Percentiles rank a stretch among this genome's conserved stretches.
Evolutionary conservation across 1,140 invertebrate species (phyloP).

Genomic region (Macrobrachium rosenbergii): DNA sequence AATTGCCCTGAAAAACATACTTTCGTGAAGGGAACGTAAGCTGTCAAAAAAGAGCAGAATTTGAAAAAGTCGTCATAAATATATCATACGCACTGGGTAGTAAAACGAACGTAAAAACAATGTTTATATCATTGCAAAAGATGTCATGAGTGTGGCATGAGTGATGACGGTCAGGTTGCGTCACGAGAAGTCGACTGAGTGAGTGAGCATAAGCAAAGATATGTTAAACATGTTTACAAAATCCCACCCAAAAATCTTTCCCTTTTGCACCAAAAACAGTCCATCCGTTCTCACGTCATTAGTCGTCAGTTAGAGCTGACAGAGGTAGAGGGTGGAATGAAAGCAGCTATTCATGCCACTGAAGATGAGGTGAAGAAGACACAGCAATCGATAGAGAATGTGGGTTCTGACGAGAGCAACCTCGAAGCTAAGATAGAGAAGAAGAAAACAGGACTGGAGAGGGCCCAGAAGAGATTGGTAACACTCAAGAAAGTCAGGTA

Average conservation of each 20-base stretch:
- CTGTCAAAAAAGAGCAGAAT: no score
- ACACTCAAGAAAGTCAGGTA: constrained; percentile 93
- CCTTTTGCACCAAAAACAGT: background rate
- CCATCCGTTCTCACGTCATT: constrained; percentile 76
- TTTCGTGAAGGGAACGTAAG: no score
- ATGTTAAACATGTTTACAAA: no score
- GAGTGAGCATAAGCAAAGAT: no score
- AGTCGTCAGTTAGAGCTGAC: constrained; percentile 86
- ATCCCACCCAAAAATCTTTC: background rate
- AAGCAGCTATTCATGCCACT: constrained; percentile 79
- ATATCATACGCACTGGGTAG: no score
- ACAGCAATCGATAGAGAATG: constrained; percentile 83
- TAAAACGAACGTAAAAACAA: no score
- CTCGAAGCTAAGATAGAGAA: constrained; percentile 94
- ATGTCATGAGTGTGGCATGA: no score
- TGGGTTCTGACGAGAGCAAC: constrained; percentile 86
- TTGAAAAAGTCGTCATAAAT: no score
- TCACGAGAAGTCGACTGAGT: no score
- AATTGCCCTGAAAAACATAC: no score
- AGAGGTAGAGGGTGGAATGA: constrained; percentile 83
- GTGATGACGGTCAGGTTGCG: no score
- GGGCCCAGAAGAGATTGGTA: constrained; percentile 92
- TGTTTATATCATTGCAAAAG: no score
- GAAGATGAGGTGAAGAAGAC: constrained; percentile 81
- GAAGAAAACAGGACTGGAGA: constrained; percentile 87